Evolutionary conservation across 2,797 vertebrate genomes (phyloP).

Genomic region (Typhlichthys eigenmanni): DNA sequence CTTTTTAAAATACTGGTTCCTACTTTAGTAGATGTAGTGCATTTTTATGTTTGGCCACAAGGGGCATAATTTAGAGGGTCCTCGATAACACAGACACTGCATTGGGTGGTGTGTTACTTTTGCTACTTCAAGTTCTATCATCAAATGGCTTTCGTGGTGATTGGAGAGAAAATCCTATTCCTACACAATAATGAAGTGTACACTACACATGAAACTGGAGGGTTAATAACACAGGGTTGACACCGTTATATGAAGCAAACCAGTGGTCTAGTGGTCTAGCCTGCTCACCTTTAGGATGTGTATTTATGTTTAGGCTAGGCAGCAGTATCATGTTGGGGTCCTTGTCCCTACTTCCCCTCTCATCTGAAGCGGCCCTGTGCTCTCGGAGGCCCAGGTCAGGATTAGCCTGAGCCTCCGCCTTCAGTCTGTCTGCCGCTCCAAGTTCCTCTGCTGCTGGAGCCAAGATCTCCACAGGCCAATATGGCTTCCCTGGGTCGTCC

Average conservation of each 20-base stretch:
- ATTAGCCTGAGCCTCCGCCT: conserved; percentile 48
- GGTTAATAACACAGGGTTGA: no score
- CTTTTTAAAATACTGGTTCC: no score
- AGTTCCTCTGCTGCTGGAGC: conserved; percentile 57
- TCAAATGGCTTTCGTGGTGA: no score
- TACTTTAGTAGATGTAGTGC: no score
- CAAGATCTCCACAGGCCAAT: conserved; percentile 58
- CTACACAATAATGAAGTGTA: no score
- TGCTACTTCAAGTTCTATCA: no score
- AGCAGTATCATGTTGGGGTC: conserved; percentile 63
- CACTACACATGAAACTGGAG: background rate
- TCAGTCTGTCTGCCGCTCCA: conserved; percentile 53
- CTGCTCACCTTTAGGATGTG: conserved; percentile 82
- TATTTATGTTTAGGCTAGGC: conserved; percentile 64
- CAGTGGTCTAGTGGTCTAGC: background rate
- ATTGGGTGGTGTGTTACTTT: no score
- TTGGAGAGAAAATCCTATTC: no score
- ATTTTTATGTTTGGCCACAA: no score
- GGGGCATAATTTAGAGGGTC: no score
- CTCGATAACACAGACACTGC: no score
- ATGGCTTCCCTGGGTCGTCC: conserved; percentile 59
- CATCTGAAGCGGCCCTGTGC: conserved; percentile 42
- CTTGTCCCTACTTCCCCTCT: conserved; percentile 56
- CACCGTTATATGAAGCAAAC: no score
- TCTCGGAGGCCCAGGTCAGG: conserved; percentile 32